These are phyloP conservation scores for Limnephilus marmoratus DNA, from an alignment of 2,888 invertebrate species.

Conservation along the genomic window DNA sequence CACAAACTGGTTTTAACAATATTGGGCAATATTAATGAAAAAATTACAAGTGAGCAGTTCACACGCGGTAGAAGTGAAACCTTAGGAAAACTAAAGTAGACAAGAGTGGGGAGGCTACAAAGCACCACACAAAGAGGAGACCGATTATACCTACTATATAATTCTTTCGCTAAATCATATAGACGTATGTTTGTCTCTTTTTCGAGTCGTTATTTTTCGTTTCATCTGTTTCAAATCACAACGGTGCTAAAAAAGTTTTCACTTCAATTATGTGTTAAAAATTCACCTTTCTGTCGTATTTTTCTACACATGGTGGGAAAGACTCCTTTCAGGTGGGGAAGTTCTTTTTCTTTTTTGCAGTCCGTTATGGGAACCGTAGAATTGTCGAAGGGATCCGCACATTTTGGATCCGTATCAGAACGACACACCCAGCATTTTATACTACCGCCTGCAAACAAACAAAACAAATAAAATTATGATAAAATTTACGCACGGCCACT, in stretches of 20 bases:
- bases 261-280: not conserved
- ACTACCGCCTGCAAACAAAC: constrained; percentile 75
- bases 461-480: not conserved
- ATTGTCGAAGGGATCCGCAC: constrained; percentile 95
- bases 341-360: constrained; percentile 80
- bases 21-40: not conserved
- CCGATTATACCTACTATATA: too few relatives aligned
- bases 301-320: constrained; percentile 93
- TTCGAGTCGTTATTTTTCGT: too few relatives aligned
- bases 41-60: too few relatives aligned
- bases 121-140: too few relatives aligned
- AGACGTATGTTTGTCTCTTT: too few relatives aligned
- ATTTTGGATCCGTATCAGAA: constrained; percentile 92
- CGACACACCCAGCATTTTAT: constrained; percentile 96
- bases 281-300: constrained; percentile 90
- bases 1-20: not conserved
- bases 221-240: too few relatives aligned
- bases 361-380: constrained; percentile 91
- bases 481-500: not conserved
- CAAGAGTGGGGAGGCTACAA: too few relatives aligned
- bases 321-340: constrained; percentile 83
- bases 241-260: too few relatives aligned
- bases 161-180: too few relatives aligned
- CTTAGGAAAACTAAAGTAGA: too few relatives aligned
- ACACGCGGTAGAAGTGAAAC: too few relatives aligned